Percentiles rank a stretch among this genome's conserved stretches.
These are phyloP conservation scores for Piezodorus guildinii DNA, from an alignment of 1,140 invertebrate genomes.

Conservation along the genomic window DNA sequence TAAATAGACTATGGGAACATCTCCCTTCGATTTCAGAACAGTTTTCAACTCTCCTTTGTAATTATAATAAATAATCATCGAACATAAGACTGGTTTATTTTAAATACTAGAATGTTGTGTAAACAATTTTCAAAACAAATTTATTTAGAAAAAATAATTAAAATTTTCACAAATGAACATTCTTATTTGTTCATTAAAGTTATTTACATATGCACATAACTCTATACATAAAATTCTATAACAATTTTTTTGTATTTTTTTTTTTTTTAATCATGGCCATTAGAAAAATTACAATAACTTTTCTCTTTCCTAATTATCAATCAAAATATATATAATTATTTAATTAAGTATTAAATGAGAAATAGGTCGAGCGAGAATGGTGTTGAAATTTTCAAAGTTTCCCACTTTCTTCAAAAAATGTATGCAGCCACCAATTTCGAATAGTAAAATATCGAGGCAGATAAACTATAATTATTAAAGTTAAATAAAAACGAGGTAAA, in stretches of 20 bases:
- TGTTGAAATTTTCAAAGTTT: no score
- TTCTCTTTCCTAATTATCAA: no score
- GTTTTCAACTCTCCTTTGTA: neutral
- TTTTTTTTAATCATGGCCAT: neutral
- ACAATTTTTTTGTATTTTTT: constrained; percentile 1
- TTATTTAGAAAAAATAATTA: neutral
- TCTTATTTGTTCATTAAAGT: neutral
- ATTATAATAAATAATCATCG: neutral
- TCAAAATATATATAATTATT: no score
- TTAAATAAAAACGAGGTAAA: no score
- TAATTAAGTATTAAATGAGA: no score
- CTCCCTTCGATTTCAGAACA: neutral
- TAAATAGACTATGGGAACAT: neutral
- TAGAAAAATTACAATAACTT: no score
- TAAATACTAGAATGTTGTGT: neutral
- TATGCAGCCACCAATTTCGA: no score
- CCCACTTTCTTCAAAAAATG: no score
- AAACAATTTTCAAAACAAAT: constrained; percentile 5
- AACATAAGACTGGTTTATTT: neutral
- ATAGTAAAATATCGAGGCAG: no score
- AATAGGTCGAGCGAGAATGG: no score
- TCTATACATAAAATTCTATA: constrained; percentile 1
- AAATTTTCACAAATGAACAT: constrained; percentile 4
- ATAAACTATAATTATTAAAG: no score
- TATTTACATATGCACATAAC: constrained; percentile 9